Conservation (phyloP, 2,113 vertebrate genomes). For the Cinclus cinclus region DNA sequence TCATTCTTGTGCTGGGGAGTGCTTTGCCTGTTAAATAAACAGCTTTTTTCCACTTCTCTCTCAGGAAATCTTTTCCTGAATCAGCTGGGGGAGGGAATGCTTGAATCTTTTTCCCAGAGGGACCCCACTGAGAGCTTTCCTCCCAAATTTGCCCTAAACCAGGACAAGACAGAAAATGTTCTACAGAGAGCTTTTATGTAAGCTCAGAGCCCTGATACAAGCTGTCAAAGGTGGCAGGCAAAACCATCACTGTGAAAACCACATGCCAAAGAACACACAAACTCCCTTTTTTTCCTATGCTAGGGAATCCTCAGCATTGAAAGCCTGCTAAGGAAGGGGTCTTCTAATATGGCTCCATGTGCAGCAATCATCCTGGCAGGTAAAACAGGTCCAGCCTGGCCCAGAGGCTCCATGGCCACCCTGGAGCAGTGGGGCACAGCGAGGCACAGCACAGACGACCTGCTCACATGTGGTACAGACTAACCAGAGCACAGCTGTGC, state of each 20-base stretch:
- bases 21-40: too few species aligned
- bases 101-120: too few species aligned
- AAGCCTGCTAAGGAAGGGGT: not conserved
- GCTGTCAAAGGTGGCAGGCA: not conserved
- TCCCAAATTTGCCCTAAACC: too few species aligned
- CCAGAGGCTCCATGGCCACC: not conserved
- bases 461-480: not conserved
- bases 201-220: not conserved
- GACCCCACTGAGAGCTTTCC: too few species aligned
- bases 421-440: not conserved
- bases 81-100: too few species aligned
- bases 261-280: not conserved
- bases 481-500: not conserved
- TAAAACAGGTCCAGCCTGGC: not conserved
- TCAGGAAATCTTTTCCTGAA: too few species aligned
- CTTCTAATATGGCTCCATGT: rapidly evolving
- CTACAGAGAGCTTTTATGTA: not conserved
- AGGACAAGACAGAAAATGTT: not conserved
- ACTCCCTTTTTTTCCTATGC: not conserved
- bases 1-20: too few species aligned
- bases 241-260: not conserved
- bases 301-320: not conserved
- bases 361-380: not conserved
- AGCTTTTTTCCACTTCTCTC: too few species aligned
- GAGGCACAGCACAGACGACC: not conserved